Base-by-base conservation (phyloP, 2,113 vertebrate species). In the Rhombomys opimus region DNA sequence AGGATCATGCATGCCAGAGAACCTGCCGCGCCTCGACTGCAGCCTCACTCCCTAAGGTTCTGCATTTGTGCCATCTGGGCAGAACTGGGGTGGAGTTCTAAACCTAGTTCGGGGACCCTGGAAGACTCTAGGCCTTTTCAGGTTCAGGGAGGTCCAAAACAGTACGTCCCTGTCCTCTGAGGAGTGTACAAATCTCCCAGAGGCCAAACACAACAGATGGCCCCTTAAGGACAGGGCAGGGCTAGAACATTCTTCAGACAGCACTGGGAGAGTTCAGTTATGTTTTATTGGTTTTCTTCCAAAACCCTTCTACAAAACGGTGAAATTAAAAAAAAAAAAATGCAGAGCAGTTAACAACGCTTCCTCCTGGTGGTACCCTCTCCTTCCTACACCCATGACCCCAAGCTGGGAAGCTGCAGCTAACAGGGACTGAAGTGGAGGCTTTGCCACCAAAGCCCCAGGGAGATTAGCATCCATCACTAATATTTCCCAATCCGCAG, bases 231-330 rank as follows among this genome's bases (percentile, higher is more conserved):
- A 67, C 25, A 50, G 17, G 50, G 50, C 77, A 78, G 38, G 61
- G 15, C 38, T 50, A 67, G 27, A 8, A 46, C 5, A 14, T 46
- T 32, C 35, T 32, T 88, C 67, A 95, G 68, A 97, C 10, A 65
- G 57, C 50, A 46, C 5, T 63, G 50, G 30, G 14, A 72, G 84
- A 30, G 52, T 23, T 95, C 90, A 93, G 61, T 38, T 95, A 30
- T 90, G 93, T 85, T 96, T 97, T 97, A 97, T 85, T 97, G 59
- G 23, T 87, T 98, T 95, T 50, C 87, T 95, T 76, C 86, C 89
- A 27, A 88, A 97, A 94, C 89, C 73, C 75, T 96, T 82, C 41
- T 95, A 95, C 91, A 96, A 96, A 93, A 95, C 20, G 96, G 46
- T 87, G 91, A 95, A 84, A 63, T 95, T 90, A 96, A 98, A 98